Base-by-base conservation (phyloP, 1,140 invertebrate genomes). In the Drosophila lacteicornis region DNA sequence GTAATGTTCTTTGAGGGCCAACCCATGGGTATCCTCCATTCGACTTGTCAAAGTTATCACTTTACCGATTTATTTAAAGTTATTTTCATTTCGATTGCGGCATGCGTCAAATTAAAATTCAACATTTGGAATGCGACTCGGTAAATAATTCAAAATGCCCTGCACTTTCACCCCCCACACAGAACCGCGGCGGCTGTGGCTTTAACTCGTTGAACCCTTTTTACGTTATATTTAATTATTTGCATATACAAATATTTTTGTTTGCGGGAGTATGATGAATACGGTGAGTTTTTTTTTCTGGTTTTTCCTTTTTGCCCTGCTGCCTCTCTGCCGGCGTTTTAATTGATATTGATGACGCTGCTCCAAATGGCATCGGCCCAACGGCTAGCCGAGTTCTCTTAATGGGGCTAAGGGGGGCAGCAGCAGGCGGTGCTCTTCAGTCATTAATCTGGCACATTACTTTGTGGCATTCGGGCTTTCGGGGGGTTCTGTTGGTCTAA, bases 291-390 rank as follows among this genome's bases (percentile, higher is more conserved):
- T 43, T 81, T 81, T 86, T 79, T 82, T 56, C 30, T 66, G 19
- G 40, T 45, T 43, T 43, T 15, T 36, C 27, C 15, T 43, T 68
- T 68, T 69, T 38, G 30, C 67, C 30, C 38, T 59, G 59, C 45
- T 56, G 80, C 59, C 19, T 8, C 19, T 22, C 74, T 80, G 46
- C 46, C 63, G 75, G 73, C 71, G 50, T 77, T 83, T 80, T 87
- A 87, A 87, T 87, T 87, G 84, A 88, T 83, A 87, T 87, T 87
- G 84, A 87, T 87, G 84, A 83, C 68, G 63, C 45, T 51, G 65
- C 75, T 70, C 46, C 36, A 59, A 74, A 49, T 70, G 66, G 49
- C 69, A 40, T 62, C 46, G 30, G 22, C 57, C 69, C 46, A 33
- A 53, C 19, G 49, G 45, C 56, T 59, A 33, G 38, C 17, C 68